Conservation (phyloP, 2,888 invertebrate species). For the Schizaphis graminum region DNA sequence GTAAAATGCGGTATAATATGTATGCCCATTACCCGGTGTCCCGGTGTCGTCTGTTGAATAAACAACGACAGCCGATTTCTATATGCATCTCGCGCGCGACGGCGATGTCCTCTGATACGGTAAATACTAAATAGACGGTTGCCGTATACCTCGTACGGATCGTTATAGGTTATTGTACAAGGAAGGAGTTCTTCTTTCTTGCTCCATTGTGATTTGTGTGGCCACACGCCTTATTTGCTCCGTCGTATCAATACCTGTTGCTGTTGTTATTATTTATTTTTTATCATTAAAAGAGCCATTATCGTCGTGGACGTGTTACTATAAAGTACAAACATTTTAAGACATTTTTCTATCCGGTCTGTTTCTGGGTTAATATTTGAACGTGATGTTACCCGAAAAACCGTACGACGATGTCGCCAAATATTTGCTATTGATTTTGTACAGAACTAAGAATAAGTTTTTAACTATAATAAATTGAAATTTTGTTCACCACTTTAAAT, state of each 20-base stretch:
- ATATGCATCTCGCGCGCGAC: constrained; percentile 13
- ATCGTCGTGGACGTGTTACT: constrained; percentile 30
- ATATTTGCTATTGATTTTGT: not conserved
- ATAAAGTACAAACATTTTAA: not conserved
- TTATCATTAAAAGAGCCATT: constrained; percentile 38
- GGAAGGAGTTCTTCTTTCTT: constrained; percentile 4
- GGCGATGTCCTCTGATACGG: not conserved
- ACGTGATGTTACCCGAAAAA: constrained; percentile 47
- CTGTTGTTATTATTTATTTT: not conserved
- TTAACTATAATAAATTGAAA: not conserved
- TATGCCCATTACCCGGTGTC: not conserved
- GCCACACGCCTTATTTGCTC: constrained; percentile 21
- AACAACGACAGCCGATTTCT: constrained; percentile 22
- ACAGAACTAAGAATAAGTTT: not conserved
- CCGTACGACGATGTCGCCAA: not conserved
- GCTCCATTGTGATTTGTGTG: not conserved
- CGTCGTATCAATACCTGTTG: constrained; percentile 3
- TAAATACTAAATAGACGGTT: constrained; percentile 1
- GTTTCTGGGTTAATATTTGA: constrained; percentile 23
- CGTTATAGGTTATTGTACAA: not conserved
- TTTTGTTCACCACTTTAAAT: not conserved
- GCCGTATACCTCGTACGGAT: not conserved
- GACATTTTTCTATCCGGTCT: not conserved
- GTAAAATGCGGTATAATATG: not conserved
- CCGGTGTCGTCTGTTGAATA: not conserved